These are phyloP conservation scores for Pimpla rufipes DNA, from an alignment of 2,888 invertebrate genomes.

Conservation along the genomic window DNA sequence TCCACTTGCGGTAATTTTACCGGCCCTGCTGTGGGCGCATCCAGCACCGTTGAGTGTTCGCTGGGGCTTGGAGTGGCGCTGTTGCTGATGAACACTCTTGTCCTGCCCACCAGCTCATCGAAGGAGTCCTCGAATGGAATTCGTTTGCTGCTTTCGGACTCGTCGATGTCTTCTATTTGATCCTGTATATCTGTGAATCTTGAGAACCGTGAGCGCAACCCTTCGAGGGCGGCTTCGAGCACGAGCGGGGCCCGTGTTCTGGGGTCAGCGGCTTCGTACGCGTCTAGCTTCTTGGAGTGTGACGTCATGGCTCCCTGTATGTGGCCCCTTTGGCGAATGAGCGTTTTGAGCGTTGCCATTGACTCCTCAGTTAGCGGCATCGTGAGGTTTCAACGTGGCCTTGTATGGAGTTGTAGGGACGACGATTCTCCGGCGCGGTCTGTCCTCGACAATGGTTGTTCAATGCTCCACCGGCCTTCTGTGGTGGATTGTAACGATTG, in stretches of 20 bases:
- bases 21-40: slow-evolving; percentile 65
- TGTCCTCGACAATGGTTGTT: neutral
- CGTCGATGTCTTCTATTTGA: slow-evolving; percentile 36
- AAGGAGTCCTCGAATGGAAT: neutral
- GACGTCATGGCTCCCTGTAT: slow-evolving; percentile 20
- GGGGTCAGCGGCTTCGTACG: neutral
- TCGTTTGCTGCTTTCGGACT: slow-evolving; percentile 26
- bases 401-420: neutral
- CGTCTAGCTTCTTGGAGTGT: neutral
- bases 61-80: neutral
- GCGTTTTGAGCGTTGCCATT: neutral
- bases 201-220: slow-evolving; percentile 17
- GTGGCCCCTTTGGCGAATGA: slow-evolving; percentile 18
- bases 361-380: neutral
- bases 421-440: slow-evolving; percentile 25
- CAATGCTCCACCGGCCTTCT: neutral
- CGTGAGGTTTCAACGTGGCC: too few relatives aligned
- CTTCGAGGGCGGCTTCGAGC: slow-evolving; percentile 46
- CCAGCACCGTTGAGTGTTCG: slow-evolving; percentile 58
- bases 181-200: slow-evolving; percentile 29
- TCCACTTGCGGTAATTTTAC: slow-evolving; percentile 18
- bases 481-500: neutral
- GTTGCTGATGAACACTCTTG: neutral
- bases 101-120: slow-evolving; percentile 7
- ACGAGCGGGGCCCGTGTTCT: neutral